Evolutionary conservation across 2,113 vertebrate species (phyloP), one percentile per base, ranked within the genome.

Genomic region (Piaya cayana): DNA sequence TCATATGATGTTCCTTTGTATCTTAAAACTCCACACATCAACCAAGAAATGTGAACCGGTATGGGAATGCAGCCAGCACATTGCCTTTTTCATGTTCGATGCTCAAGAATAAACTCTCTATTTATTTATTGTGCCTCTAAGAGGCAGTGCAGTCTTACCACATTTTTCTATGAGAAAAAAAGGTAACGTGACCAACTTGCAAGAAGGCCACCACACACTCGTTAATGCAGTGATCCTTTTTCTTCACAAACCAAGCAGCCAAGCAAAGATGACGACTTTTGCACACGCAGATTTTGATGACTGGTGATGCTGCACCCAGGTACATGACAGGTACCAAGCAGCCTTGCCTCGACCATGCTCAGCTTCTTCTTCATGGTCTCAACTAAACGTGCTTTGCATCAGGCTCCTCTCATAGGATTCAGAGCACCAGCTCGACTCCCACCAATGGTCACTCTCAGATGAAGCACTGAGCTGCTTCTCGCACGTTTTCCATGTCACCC

Each of bases 321-420:
- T 11, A 30, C 1, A 20, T 10, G 59, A 22, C 11, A 50, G 26
- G 32, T 26, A 65, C 53, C 36, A 14, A 77, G 30, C 17, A 64
- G 58, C 42, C 42, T 50, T 8, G 27, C 50, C 43, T 50, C 1
- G 3, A 43, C 27, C 8, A 0, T 7, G 18, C 65, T 84, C 81
- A 58, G 65, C 50, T 29, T 25, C 43, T 56, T 65, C 1, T 0
- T 0, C 56, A 19, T 0, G 5, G 18, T 23, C 43, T 29, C 4
- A 0, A 26, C 42, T 71, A n/a, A 37, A 71, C 4, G 36, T 11
- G 27, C 12, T 64, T 78, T 45, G 58, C 36, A 9, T 23, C n/a
- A 17, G 32, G 70, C 22, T 75, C 53, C 32, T 53, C 37, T 45
- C 30, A 34, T 4, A 56, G 42, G 29, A 80, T 13, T 42, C 32